Percentiles rank a stretch among this genome's conserved stretches.
These are phyloP conservation scores for Paedocypris sp. DNA, from an alignment of 2,113 vertebrate genomes.

Conservation along the genomic window DNA sequence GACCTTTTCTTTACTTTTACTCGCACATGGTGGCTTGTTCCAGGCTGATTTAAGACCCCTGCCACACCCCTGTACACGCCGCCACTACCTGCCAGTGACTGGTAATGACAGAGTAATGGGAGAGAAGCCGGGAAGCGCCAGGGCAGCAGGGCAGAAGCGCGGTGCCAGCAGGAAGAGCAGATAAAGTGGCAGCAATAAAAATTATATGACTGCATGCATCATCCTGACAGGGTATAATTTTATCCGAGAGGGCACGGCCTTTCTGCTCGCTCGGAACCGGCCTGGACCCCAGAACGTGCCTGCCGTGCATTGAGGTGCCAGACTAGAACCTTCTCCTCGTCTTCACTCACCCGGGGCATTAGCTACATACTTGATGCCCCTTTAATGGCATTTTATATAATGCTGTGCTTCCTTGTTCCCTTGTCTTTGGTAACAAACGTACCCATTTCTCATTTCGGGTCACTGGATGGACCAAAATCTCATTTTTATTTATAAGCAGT, in stretches of 20 bases:
- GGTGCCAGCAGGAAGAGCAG: conserved; percentile 31
- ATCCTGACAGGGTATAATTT: conserved; percentile 42
- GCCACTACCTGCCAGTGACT: conserved; percentile 8
- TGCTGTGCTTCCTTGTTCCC: background rate
- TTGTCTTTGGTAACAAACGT: background rate
- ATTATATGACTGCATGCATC: conserved; percentile 39
- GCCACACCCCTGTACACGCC: background rate
- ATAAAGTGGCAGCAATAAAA: conserved; percentile 40
- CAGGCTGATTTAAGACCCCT: conserved; percentile 27
- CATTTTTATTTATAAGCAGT: too few relatives aligned
- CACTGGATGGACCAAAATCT: too few relatives aligned
- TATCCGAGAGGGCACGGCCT: conserved; percentile 27
- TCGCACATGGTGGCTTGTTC: background rate
- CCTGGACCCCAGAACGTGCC: background rate
- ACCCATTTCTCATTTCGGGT: background rate
- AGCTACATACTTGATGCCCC: background rate
- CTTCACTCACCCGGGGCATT: background rate
- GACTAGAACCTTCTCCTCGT: conserved; percentile 3
- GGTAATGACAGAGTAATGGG: conserved; percentile 22
- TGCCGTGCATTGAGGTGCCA: background rate
- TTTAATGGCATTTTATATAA: conserved; percentile 3
- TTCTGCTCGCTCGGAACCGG: conserved; percentile 23
- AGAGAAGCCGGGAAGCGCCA: background rate
- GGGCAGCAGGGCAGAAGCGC: conserved; percentile 27
- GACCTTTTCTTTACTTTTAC: too few relatives aligned